These are phyloP conservation scores for Pseudanteris insignis DNA, from an alignment of 2,888 invertebrate species.

Conservation along the genomic window DNA sequence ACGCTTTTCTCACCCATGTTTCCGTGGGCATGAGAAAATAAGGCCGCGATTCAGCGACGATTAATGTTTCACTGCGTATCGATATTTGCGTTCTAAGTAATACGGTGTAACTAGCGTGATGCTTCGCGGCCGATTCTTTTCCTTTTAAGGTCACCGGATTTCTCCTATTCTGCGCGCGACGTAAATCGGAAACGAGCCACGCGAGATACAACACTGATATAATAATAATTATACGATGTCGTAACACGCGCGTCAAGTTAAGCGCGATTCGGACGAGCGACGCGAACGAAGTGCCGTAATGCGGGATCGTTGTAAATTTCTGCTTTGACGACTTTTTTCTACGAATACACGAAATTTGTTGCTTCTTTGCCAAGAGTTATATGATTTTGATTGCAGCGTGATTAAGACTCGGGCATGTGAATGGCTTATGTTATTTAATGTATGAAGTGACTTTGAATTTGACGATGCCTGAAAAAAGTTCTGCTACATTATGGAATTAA, in stretches of 20 bases:
- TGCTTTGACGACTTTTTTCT: too few relatives aligned
- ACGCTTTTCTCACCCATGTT: slow-evolving; percentile 47
- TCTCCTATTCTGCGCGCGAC: slow-evolving; percentile 27
- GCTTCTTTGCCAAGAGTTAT: too few relatives aligned
- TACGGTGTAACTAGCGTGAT: slow-evolving; percentile 23
- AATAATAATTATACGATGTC: slow-evolving; percentile 33
- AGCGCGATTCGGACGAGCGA: slow-evolving; percentile 1
- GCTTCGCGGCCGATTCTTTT: slow-evolving; percentile 34
- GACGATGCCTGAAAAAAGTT: too few relatives aligned
- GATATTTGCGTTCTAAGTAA: slow-evolving; percentile 21
- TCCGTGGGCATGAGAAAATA: too few relatives aligned
- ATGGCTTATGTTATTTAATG: too few relatives aligned
- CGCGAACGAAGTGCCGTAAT: slow-evolving; percentile 16
- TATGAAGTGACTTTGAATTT: too few relatives aligned
- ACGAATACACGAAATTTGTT: too few relatives aligned
- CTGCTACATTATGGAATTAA: too few relatives aligned
- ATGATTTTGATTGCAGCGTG: too few relatives aligned
- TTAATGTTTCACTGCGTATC: slow-evolving; percentile 24
- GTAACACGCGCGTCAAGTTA: slow-evolving; percentile 22
- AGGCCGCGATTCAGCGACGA: slow-evolving; percentile 11
- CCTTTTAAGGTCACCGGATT: slow-evolving; percentile 42
- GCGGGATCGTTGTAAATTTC: too few relatives aligned
- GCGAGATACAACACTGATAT: too few relatives aligned
- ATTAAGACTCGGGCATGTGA: too few relatives aligned
- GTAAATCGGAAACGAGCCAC: slow-evolving; percentile 35